These are phyloP conservation scores for Rhyacichthys aspro DNA, from an alignment of 2,797 vertebrate genomes.

Conservation along the genomic window DNA sequence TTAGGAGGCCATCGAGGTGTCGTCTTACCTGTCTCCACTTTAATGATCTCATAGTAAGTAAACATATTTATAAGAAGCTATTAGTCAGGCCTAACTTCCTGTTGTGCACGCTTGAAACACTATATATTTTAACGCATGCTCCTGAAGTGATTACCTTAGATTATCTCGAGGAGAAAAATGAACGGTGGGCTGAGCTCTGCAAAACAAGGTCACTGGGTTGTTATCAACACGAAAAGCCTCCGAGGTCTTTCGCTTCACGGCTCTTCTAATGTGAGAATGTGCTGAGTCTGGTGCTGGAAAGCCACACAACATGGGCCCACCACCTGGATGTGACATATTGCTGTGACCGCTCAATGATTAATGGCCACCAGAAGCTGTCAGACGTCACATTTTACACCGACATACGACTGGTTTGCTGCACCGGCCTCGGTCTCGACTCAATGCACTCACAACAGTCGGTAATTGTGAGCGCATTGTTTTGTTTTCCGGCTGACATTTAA, in stretches of 20 bases:
- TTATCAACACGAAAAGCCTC: slow-evolving; percentile 4
- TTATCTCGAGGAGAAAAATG: background rate
- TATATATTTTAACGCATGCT: too few relatives aligned
- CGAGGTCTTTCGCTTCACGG: slow-evolving; percentile 40
- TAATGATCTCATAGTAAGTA: background rate
- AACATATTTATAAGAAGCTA: slow-evolving; percentile 6
- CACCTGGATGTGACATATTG: slow-evolving; percentile 8
- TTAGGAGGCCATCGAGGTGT: background rate
- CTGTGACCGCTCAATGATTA: background rate
- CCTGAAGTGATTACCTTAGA: slow-evolving; percentile 1
- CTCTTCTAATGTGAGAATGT: slow-evolving; percentile 33
- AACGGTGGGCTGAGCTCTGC: background rate
- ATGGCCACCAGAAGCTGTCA: background rate
- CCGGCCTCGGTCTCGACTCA: background rate
- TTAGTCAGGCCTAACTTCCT: background rate
- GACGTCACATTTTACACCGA: background rate
- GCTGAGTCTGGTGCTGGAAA: slow-evolving; percentile 22
- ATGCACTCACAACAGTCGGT: background rate
- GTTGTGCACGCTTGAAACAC: background rate
- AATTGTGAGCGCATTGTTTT: background rate
- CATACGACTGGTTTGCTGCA: background rate
- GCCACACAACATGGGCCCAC: slow-evolving; percentile 7
- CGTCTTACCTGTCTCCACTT: background rate
- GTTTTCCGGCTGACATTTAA: slow-evolving; percentile 2
- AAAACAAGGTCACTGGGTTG: slow-evolving; percentile 18